These are phyloP conservation scores for Spinus olivaceus DNA, from an alignment of 2,797 vertebrate genomes.

Conservation along the genomic window DNA sequence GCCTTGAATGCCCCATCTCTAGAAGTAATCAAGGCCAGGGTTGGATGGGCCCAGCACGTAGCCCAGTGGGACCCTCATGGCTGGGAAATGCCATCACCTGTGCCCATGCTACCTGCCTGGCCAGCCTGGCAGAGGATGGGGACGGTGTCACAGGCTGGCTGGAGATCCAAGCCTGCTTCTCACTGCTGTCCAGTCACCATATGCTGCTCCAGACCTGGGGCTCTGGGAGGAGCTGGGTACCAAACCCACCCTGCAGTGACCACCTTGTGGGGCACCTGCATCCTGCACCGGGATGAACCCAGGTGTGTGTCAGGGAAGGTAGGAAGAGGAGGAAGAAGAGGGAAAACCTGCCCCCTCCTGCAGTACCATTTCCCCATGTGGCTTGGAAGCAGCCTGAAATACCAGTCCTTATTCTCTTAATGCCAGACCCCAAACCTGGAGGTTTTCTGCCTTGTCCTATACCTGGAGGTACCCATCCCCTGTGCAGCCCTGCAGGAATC, in stretches of 20 bases:
- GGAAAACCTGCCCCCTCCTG: not conserved
- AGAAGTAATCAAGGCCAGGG: not conserved
- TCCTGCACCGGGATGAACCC: rapidly evolving
- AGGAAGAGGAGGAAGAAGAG: not conserved
- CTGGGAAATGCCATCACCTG: not conserved
- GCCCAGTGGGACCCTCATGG: rapidly evolving
- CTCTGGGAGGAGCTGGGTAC: not conserved
- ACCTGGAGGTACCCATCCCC: not conserved
- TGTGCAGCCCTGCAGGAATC: not conserved
- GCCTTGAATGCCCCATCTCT: not conserved
- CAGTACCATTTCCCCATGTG: rapidly evolving
- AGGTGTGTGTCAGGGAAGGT: not conserved
- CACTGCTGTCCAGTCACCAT: not conserved
- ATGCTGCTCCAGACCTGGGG: not conserved
- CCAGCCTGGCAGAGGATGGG: not conserved
- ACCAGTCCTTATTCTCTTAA: not conserved
- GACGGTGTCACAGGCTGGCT: not conserved
- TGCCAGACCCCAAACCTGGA: not conserved
- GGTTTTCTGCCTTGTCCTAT: not conserved
- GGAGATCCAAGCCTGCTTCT: not conserved
- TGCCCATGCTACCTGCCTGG: not conserved
- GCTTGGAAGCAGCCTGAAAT: not conserved
- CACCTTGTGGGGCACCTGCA: rapidly evolving
- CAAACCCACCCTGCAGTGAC: not conserved
- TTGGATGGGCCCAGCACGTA: rapidly evolving